Conservation (phyloP, 2,113 vertebrate genomes). For the Rhea americana region DNA sequence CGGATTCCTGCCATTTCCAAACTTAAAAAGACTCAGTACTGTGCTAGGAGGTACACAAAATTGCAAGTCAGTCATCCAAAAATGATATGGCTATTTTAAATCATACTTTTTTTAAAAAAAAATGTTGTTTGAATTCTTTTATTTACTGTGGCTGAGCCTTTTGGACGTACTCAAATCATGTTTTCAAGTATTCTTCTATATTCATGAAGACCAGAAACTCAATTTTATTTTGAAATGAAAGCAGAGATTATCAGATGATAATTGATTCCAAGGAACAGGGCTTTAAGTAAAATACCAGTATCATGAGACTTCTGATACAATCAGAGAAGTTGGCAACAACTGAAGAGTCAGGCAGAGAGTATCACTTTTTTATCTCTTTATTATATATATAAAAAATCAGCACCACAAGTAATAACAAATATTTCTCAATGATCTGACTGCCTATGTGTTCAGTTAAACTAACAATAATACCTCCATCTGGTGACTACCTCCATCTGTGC, state of each 20-base stretch:
- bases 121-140: background rate
- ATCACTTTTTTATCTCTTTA: background rate
- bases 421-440: background rate
- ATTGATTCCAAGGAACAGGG: conserved; percentile 5
- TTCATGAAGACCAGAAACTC: conserved; percentile 28
- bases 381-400: background rate
- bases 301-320: conserved; percentile 28
- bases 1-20: background rate
- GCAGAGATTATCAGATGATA: conserved; percentile 37
- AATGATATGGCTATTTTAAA: conserved; percentile 5
- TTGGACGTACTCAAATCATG: background rate
- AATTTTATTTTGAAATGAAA: conserved; percentile 43
- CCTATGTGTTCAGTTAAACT: conserved; percentile 16
- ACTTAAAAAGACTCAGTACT: background rate
- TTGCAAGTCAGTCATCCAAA: background rate
- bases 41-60: background rate
- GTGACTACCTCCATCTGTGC: conserved; percentile 28
- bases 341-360: background rate
- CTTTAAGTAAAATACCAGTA: background rate
- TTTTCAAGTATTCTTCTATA: conserved; percentile 22
- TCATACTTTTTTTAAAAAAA: background rate
- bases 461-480: conserved; percentile 28
- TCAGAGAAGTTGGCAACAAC: background rate
- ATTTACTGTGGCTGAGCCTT: background rate
- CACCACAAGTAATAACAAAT: conserved; percentile 7